A percentile compares a stretch with the other conserved stretches of the same genome.
Conservation (phyloP, 2,888 invertebrate genomes). For the Mesorhabditis belari region DNA sequence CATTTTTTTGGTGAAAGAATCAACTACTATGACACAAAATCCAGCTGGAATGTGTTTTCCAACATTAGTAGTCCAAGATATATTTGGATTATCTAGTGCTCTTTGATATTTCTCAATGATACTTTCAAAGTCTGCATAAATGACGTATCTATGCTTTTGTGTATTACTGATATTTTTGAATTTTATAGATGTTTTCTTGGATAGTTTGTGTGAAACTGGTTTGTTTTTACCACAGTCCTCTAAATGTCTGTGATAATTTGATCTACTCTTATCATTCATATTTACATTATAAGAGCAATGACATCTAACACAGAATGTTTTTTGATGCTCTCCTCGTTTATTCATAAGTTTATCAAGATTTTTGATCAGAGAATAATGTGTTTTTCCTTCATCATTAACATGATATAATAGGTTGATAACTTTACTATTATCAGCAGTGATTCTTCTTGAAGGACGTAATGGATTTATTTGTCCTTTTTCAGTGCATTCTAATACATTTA, state of each 20-base stretch:
- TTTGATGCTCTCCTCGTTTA: constrained; percentile 10
- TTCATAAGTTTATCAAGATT: constrained; percentile 15
- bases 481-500: constrained; percentile 6
- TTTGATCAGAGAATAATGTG: constrained; percentile 21
- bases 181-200: constrained; percentile 11
- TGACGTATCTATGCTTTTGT: constrained; percentile 22
- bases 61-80: constrained; percentile 4
- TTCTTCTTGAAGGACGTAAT: constrained; percentile 9
- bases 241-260: constrained; percentile 17
- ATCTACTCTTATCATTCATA: constrained; percentile 12
- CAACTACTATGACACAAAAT: constrained; percentile 7
- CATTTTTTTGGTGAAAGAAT: constrained; percentile 1
- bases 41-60: constrained; percentile 8
- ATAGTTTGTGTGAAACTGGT: constrained; percentile 12
- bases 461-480: neutral
- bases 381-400: constrained; percentile 11
- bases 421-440: constrained; percentile 7
- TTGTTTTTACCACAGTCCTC: constrained; percentile 22
- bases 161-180: constrained; percentile 17
- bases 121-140: constrained; percentile 22
- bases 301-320: constrained; percentile 19
- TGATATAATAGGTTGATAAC: constrained; percentile 18
- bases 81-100: neutral
- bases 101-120: constrained; percentile 8
- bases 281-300: too few relatives aligned